Evolutionary conservation across 64 coral and sea anemone species (phyloP).

Genomic region (Porites australiensis): DNA sequence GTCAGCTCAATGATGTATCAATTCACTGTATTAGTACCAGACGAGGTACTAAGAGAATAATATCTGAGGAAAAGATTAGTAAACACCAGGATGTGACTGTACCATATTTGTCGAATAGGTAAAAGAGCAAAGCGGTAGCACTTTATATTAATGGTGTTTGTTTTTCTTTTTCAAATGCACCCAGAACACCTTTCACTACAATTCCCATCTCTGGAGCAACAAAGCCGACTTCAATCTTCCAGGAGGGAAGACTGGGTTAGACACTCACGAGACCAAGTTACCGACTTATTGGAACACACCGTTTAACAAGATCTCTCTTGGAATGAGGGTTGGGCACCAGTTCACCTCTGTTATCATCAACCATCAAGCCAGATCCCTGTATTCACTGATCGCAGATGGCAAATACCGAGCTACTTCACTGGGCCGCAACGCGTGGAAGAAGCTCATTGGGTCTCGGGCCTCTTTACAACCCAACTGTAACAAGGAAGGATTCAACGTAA

Average conservation of each 20-base stretch:
- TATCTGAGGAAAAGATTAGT: too few species aligned
- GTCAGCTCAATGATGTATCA: too few species aligned
- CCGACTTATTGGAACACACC: slow-evolving; percentile 1
- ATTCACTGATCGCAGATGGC: not conserved
- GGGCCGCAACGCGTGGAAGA: not conserved
- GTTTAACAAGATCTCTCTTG: not conserved
- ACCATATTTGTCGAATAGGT: too few species aligned
- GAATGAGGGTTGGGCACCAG: not conserved
- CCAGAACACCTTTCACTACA: not conserved
- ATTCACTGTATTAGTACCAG: too few species aligned
- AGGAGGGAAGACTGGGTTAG: not conserved
- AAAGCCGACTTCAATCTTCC: not conserved
- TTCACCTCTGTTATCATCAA: not conserved
- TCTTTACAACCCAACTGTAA: slow-evolving; percentile 28
- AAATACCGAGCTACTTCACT: not conserved
- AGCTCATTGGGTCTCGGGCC: not conserved
- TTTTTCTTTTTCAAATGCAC: not conserved
- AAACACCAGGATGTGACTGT: not conserved
- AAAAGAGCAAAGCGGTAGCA: too few species aligned
- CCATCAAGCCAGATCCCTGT: not conserved
- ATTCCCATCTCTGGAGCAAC: not conserved
- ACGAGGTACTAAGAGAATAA: too few species aligned
- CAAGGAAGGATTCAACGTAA: slow-evolving; percentile 33
- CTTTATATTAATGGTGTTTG: too few species aligned
- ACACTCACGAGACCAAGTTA: not conserved